These are phyloP conservation scores for Sinodicranocentrus sp. DNA, from an alignment of 2,888 invertebrate genomes.

Conservation along the genomic window DNA sequence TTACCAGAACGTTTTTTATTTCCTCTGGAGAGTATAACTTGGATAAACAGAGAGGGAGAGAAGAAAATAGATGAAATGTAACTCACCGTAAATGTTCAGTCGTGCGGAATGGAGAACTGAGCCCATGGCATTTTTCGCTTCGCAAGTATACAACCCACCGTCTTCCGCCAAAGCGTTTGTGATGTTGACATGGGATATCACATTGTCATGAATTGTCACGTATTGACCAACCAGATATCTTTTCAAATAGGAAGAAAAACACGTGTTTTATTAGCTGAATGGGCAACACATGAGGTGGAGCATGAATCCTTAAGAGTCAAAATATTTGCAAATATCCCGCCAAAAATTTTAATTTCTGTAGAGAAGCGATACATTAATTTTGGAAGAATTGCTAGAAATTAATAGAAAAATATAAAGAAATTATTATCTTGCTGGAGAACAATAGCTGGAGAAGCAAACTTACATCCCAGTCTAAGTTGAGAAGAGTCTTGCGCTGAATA, in stretches of 20 bases:
- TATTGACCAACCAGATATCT: constrained; percentile 95
- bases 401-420: no score
- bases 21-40: not conserved
- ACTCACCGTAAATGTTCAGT: constrained; percentile 88
- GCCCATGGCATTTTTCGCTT: constrained; percentile 91
- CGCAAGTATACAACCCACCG: constrained; percentile 93
- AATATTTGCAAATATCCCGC: no score
- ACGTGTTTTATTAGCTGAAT: no score
- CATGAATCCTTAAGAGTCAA: no score
- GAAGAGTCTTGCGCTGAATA: constrained; percentile 88
- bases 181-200: constrained; percentile 94
- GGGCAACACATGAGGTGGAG: no score
- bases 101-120: constrained; percentile 89
- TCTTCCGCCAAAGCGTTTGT: constrained; percentile 92
- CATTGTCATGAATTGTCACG: constrained; percentile 94
- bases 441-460: constrained; percentile 77
- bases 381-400: constrained; percentile 88
- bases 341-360: no score
- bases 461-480: constrained; percentile 89
- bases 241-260: not conserved
- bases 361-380: constrained; percentile 94
- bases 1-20: no score
- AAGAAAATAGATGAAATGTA: not conserved
- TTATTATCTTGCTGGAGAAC: no score
- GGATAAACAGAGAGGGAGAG: constrained; percentile 27